A percentile compares a stretch with the other conserved stretches of the same genome.
phyloP scores from a whole-genome alignment of 2,797 vertebrate species.

The Rhodeus uyekii region DNA sequence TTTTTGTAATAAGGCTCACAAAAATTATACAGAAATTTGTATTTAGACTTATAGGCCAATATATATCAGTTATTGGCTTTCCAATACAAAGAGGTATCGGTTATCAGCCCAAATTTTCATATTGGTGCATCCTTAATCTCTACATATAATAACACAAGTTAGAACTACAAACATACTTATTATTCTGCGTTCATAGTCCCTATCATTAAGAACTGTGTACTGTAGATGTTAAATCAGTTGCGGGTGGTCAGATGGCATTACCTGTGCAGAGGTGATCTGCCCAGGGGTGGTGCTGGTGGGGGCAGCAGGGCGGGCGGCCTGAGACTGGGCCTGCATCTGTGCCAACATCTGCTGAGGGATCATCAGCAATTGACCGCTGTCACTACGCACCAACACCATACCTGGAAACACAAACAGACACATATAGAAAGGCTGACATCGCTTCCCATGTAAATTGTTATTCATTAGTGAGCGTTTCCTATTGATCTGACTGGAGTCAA shows the following conservation, averaged over 20 bases:
- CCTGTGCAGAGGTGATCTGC: slow-evolving; percentile 88
- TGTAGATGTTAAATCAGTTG: neutral
- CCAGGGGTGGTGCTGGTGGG: slow-evolving; percentile 84
- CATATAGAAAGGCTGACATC: neutral
- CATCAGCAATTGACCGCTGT: slow-evolving; percentile 93
- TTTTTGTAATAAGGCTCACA: neutral
- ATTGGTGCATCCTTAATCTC: neutral
- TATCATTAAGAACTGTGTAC: neutral
- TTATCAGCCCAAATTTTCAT: neutral
- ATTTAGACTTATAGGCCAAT: neutral
- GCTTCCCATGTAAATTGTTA: neutral
- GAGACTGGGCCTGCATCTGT: slow-evolving; percentile 87
- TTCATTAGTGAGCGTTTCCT: neutral
- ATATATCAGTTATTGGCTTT: neutral
- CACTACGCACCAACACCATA: slow-evolving; percentile 93
- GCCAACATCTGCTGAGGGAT: slow-evolving; percentile 94
- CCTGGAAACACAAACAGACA: slow-evolving; percentile 70
- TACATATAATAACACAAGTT: neutral
- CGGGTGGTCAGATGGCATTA: slow-evolving; percentile 61
- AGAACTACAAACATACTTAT: neutral
- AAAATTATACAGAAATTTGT: neutral
- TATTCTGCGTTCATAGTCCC: neutral
- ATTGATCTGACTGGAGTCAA: neutral
- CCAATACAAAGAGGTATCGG: neutral
- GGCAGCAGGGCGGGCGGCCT: slow-evolving; percentile 84